These are phyloP conservation scores for Lacanobia oleracea DNA, from an alignment of 2,888 invertebrate species.

Conservation along the genomic window DNA sequence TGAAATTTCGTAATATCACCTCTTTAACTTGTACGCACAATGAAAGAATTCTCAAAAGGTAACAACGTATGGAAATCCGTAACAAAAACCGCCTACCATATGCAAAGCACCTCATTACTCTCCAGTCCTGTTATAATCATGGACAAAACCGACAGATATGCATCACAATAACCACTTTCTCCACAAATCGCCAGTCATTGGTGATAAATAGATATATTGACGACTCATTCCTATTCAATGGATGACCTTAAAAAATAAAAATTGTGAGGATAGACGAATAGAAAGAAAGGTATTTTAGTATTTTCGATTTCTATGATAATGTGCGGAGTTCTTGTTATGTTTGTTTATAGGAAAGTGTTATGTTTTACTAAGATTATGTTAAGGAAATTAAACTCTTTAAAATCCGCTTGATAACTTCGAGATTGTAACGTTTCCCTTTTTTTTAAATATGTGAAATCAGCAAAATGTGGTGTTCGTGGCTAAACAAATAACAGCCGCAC, in stretches of 20 bases:
- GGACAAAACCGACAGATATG: constrained; percentile 46
- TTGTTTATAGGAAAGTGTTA: not conserved
- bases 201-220: constrained; percentile 43
- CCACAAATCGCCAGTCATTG: constrained; percentile 51
- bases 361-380: not conserved
- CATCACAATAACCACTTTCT: constrained; percentile 62
- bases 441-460: too few species aligned
- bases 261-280: constrained; percentile 17
- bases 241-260: constrained; percentile 54
- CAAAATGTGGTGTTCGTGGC: too few species aligned
- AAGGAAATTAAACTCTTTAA: not conserved
- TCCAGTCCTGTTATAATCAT: constrained; percentile 11
- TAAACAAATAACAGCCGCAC: too few species aligned
- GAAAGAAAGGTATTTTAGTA: constrained; percentile 46
- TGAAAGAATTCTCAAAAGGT: too few species aligned
- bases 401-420: too few species aligned
- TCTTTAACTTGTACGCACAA: too few species aligned
- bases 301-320: constrained; percentile 55
- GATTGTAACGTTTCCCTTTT: too few species aligned
- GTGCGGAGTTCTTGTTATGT: not conserved
- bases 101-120: constrained; percentile 32
- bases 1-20: too few species aligned
- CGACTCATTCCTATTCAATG: constrained; percentile 62
- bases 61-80: not conserved
- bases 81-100: constrained; percentile 7